These are phyloP conservation scores for Acrocephalus scirpaceus DNA, from an alignment of 2,797 vertebrate species.

Conservation along the genomic window DNA sequence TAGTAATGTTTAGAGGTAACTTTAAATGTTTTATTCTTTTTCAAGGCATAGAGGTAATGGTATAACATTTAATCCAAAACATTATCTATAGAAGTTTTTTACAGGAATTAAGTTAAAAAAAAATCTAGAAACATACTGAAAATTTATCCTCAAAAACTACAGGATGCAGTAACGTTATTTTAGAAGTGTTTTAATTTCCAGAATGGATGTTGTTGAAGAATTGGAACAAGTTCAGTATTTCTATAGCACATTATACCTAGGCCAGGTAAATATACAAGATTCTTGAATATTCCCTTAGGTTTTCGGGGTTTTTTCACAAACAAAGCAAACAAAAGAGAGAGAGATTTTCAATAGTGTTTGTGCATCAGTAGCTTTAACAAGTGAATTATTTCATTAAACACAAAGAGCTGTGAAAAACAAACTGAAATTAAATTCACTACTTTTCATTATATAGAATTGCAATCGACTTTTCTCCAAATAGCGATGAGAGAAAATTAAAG, in stretches of 20 bases:
- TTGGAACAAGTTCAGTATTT: background rate
- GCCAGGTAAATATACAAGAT: background rate
- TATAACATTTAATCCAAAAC: background rate
- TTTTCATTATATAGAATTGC: background rate
- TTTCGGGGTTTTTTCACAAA: background rate
- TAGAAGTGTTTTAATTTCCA: background rate
- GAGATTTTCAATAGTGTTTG: background rate
- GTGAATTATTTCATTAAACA: background rate
- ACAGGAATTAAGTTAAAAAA: background rate
- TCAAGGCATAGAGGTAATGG: background rate
- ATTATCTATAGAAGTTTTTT: background rate
- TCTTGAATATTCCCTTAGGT: background rate
- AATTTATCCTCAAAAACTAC: background rate
- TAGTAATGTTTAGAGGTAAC: background rate
- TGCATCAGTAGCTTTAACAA: background rate
- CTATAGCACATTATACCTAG: background rate
- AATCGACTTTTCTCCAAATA: background rate
- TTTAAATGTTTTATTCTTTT: background rate
- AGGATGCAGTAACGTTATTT: fast-evolving
- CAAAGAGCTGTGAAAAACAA: background rate
- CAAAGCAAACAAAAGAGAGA: background rate
- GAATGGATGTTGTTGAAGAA: background rate
- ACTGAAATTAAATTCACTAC: background rate
- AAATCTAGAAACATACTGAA: background rate
- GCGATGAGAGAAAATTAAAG: background rate